Evolutionary conservation across 2,888 invertebrate species (phyloP).

Genomic region (Pomacea canaliculata): DNA sequence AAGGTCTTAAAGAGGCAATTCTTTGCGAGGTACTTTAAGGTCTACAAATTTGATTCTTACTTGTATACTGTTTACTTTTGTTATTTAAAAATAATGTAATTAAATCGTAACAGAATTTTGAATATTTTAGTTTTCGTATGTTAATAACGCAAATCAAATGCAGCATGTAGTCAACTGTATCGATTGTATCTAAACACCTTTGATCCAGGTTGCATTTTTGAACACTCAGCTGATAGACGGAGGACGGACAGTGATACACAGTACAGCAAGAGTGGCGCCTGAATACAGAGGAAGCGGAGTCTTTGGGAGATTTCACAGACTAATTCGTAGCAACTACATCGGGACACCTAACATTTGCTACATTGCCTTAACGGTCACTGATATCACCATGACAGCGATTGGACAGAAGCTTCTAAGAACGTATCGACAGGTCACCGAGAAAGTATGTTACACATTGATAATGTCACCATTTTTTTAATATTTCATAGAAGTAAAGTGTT

Average conservation of each 20-base stretch:
- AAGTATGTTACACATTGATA: neutral
- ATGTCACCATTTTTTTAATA: no score
- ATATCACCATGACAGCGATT: neutral
- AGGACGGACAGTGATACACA: constrained; percentile 29
- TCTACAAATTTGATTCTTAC: no score
- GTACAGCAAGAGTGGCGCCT: neutral
- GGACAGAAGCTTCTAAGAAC: neutral
- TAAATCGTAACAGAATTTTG: no score
- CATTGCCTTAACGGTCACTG: neutral
- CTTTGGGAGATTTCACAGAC: neutral
- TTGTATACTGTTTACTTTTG: no score
- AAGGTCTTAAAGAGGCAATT: no score
- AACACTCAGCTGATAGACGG: constrained; percentile 14
- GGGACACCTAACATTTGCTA: neutral
- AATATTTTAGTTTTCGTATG: no score
- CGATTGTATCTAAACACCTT: no score
- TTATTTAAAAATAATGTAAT: no score
- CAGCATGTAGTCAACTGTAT: no score
- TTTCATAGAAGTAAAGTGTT: no score
- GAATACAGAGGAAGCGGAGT: neutral
- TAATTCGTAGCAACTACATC: neutral
- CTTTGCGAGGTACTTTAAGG: no score
- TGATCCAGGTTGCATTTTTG: neutral
- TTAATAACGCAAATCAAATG: no score
- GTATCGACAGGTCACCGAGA: neutral